phyloP scores from a whole-genome alignment of 2,113 vertebrate genomes.

The Alethe diademata region DNA sequence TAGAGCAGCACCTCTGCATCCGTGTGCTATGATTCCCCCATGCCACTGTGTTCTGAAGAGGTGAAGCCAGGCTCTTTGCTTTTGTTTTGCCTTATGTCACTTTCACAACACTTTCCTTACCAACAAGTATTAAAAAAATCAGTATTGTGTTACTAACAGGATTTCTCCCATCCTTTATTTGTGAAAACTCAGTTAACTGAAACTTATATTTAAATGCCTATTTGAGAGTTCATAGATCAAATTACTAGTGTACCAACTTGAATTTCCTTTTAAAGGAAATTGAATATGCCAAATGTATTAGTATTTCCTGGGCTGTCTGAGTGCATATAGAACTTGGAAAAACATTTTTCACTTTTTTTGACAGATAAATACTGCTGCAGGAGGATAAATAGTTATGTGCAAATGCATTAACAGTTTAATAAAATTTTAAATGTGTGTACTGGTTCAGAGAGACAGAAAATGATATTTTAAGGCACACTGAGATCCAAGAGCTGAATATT shows the following conservation, averaged over 20 bases:
- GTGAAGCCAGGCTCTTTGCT: background rate
- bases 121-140: background rate
- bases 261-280: background rate
- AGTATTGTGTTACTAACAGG: background rate
- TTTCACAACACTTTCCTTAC: background rate
- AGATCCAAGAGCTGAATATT: background rate
- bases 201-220: background rate
- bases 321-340: background rate
- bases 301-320: background rate
- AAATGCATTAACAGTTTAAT: background rate
- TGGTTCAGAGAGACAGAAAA: background rate
- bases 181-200: background rate
- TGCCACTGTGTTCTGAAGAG: background rate
- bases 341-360: background rate
- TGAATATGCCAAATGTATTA: background rate
- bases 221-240: background rate
- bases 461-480: background rate
- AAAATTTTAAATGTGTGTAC: background rate
- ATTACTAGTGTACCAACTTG: background rate
- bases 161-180: background rate
- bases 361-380: background rate
- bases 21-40: rapidly evolving
- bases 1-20: background rate
- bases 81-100: background rate
- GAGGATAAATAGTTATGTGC: background rate